Conservation (phyloP, 2,113 vertebrate species). For the Triplophysa siluroides region DNA sequence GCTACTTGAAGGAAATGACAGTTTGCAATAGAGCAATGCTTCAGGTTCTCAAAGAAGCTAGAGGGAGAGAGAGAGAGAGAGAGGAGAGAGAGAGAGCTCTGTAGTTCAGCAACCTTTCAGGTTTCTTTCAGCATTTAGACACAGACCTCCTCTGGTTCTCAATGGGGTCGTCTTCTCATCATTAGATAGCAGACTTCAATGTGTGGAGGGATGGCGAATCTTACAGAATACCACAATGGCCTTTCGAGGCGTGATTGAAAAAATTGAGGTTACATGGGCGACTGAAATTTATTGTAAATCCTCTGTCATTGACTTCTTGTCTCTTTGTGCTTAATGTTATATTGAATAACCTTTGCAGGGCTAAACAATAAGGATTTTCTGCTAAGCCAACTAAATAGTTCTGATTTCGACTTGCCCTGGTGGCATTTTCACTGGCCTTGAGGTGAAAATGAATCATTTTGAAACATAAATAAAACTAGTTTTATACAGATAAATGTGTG, state of each 20-base stretch:
- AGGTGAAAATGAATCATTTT: no score
- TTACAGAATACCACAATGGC: conserved; percentile 1
- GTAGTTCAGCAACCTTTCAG: conserved; percentile 1
- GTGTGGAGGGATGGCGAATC: not conserved
- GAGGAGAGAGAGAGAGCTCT: not conserved
- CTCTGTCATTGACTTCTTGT: not conserved
- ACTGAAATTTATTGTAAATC: not conserved
- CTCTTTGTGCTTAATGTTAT: not conserved
- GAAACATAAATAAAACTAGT: no score
- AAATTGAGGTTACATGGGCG: not conserved
- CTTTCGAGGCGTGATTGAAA: not conserved
- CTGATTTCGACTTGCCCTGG: no score
- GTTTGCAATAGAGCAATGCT: conserved; percentile 29
- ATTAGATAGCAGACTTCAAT: not conserved
- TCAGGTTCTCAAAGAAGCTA: not conserved
- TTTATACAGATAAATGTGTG: no score
- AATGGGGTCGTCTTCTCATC: not conserved
- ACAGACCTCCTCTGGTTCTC: not conserved
- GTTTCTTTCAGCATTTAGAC: not conserved
- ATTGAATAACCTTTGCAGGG: not conserved
- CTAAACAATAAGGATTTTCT: no score
- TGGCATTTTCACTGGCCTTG: no score
- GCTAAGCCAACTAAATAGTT: no score
- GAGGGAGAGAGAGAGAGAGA: not conserved
- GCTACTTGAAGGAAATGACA: conserved; percentile 34